Base-by-base conservation (phyloP, 2,888 invertebrate species). In the Tryphoninae sp. region DNA sequence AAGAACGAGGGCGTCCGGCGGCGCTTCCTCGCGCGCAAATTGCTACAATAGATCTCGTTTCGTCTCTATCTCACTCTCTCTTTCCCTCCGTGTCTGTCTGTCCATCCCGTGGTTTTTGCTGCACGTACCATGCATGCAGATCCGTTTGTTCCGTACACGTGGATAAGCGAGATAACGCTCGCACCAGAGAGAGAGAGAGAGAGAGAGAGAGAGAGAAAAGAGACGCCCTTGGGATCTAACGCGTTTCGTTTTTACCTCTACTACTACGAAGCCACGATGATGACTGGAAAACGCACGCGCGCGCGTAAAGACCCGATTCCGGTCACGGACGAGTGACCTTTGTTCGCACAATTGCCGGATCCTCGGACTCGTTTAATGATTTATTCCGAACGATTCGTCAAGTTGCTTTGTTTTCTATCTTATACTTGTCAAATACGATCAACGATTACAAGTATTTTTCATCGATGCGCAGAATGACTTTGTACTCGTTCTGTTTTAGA, bases 11-110 rank as follows among this genome's bases (percentile, higher is more conserved):
- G 74, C 81, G 69, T 74, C 67, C 77, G 77, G 73, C 73, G 67
- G 77, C 77, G 58, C 77, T 73, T 81, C 81, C 64, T 64, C 78
- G 77, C 73, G 78, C 78, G 81, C 81, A 81, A 81, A 81, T 81
- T 81, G 59, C 78, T 59, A 75, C 58, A 45, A 45, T 55, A 55
- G 16, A 74, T 78, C 73, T 71, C 73, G 55, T 68, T 33, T 78
- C 61, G 59, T 40, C 33, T 3, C 33, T 33, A 33, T 71, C 78
- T 72, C 65, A 33, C 62, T 49, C 45, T 67, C 45, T 13, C 45
- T 2, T 13, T 13, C 13, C 13, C 45, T 4, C 45, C 6, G 4
- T 33, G 33, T 33, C 4, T 33, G 33, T 33, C 33, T 33, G 33
- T 33, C 6, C 7, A 33, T 33, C 33, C 33, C 33, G 33, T 33